These are phyloP conservation scores for Melanotaenia boesemani DNA, from an alignment of 2,797 vertebrate genomes.

Conservation along the genomic window DNA sequence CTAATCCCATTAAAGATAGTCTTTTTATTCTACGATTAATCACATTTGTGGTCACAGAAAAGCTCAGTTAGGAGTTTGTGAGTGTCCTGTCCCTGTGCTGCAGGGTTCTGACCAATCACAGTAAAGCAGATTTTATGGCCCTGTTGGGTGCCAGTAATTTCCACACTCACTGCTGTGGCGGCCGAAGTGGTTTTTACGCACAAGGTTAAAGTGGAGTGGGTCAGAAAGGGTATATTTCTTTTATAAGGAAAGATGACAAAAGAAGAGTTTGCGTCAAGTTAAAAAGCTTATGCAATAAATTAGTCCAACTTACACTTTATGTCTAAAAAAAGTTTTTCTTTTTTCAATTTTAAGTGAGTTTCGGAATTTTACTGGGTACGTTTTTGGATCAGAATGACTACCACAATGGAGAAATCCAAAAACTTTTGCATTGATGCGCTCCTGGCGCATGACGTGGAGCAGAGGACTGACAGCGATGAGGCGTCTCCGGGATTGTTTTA, in stretches of 20 bases:
- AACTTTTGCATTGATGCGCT: slow-evolving; percentile 93
- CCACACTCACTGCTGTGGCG: slow-evolving; percentile 29
- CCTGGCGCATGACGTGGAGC: slow-evolving; percentile 82
- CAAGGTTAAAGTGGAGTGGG: slow-evolving; percentile 16
- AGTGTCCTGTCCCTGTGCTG: slow-evolving; percentile 47
- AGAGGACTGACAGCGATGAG: slow-evolving; percentile 57
- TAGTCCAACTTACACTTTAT: neutral
- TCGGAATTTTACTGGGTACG: neutral
- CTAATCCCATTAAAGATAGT: neutral
- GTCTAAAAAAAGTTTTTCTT: neutral
- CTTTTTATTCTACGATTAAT: neutral
- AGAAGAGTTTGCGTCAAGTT: neutral
- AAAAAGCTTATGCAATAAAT: neutral
- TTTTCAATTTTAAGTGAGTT: neutral
- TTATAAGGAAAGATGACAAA: neutral
- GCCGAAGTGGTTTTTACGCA: slow-evolving; percentile 37
- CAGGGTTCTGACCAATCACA: slow-evolving; percentile 77
- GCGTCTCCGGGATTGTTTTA: slow-evolving; percentile 67
- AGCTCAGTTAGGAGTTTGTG: slow-evolving; percentile 44
- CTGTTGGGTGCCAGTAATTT: slow-evolving; percentile 55
- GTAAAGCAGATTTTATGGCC: slow-evolving; percentile 50
- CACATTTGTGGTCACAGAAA: neutral
- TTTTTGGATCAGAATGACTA: slow-evolving; percentile 37
- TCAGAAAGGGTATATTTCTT: slow-evolving; percentile 20
- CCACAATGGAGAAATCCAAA: slow-evolving; percentile 87